phyloP scores from a whole-genome alignment of 2,113 vertebrate species.

The Antigone vipio region DNA sequence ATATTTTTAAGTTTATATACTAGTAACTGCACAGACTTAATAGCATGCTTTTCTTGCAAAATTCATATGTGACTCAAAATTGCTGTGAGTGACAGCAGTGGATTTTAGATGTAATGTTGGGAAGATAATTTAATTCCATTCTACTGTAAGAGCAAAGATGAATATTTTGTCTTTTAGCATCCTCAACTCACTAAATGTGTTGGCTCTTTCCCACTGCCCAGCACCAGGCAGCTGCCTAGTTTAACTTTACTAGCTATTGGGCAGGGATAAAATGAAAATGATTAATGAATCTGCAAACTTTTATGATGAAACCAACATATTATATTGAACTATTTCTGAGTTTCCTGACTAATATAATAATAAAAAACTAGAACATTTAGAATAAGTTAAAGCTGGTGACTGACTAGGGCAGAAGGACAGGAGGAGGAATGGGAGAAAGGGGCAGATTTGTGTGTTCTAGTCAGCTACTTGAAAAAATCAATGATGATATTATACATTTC shows the following conservation, averaged over 20 bases:
- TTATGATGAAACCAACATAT: not conserved
- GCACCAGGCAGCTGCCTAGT: not conserved
- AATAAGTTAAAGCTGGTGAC: not conserved
- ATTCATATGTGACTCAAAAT: not conserved
- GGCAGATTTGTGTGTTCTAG: not conserved
- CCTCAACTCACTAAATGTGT: not conserved
- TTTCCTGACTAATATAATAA: not conserved
- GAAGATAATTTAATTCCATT: not conserved
- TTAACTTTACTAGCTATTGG: not conserved
- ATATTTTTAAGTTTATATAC: not conserved
- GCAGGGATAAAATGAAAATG: not conserved
- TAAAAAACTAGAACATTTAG: not conserved
- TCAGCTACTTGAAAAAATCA: not conserved
- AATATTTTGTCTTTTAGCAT: not conserved
- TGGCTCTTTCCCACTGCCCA: not conserved
- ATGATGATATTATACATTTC: not conserved
- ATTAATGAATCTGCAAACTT: not conserved
- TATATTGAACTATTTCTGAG: not conserved
- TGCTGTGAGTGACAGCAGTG: not conserved
- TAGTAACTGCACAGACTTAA: not conserved
- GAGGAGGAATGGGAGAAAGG: not conserved
- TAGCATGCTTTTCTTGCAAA: not conserved
- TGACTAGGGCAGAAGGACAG: not conserved
- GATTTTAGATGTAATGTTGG: not conserved
- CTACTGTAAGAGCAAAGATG: not conserved